Percentiles rank a stretch among this genome's conserved stretches.
These are phyloP conservation scores for Tupiocoris notatus DNA, from an alignment of 2,888 invertebrate species.

Conservation along the genomic window DNA sequence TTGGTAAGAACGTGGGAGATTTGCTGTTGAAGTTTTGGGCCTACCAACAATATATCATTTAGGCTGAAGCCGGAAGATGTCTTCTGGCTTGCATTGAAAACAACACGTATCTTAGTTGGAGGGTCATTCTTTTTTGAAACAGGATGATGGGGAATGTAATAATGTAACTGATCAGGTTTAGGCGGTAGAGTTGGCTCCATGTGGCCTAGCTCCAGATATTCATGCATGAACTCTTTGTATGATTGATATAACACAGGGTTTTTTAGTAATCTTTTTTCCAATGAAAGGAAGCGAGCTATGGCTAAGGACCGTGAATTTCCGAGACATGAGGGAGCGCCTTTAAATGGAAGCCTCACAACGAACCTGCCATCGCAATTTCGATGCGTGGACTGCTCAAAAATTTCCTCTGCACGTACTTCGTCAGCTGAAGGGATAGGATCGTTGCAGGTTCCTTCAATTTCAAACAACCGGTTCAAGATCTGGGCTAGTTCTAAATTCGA, in stretches of 20 bases:
- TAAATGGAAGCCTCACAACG: constrained; percentile 12
- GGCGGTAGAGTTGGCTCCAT: not conserved
- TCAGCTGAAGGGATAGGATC: not conserved
- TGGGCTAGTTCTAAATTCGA: no score
- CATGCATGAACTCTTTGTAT: not conserved
- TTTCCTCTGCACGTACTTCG: not conserved
- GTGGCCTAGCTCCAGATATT: not conserved
- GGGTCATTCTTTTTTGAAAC: not conserved
- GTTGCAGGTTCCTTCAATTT: not conserved
- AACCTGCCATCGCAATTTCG: not conserved
- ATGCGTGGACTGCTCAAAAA: not conserved
- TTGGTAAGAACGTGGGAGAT: constrained; percentile 1
- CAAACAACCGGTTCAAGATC: not conserved
- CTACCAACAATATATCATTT: constrained; percentile 21
- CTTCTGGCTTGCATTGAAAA: constrained; percentile 21
- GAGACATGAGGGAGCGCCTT: not conserved
- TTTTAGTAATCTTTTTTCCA: not conserved
- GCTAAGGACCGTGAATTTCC: constrained; percentile 15
- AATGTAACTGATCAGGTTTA: not conserved
- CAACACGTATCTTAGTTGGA: constrained; percentile 16
- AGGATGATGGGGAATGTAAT: constrained; percentile 27
- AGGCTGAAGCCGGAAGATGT: constrained; percentile 24
- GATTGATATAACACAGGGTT: not conserved
- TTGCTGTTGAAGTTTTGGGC: constrained; percentile 18
- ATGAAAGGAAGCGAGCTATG: not conserved